These are phyloP conservation scores for Nasonovia ribisnigri DNA, from an alignment of 2,888 invertebrate species.

Conservation along the genomic window DNA sequence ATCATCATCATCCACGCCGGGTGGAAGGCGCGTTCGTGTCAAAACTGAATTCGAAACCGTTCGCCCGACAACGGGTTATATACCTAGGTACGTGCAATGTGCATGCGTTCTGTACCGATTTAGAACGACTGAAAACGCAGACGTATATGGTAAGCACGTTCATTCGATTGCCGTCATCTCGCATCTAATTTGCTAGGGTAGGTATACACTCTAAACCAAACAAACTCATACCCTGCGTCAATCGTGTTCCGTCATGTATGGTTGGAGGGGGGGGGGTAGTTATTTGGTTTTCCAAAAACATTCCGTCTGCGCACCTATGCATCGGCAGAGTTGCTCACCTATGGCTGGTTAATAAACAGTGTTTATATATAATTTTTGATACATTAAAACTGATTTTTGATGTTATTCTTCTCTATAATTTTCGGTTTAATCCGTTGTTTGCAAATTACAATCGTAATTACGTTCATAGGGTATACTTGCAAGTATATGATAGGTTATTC, in stretches of 20 bases:
- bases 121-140: background rate
- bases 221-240: background rate
- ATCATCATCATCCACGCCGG: background rate
- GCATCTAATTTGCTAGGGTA: background rate
- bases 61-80: background rate
- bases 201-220: constrained; percentile 7
- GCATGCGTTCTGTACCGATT: background rate
- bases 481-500: background rate
- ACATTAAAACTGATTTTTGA: background rate
- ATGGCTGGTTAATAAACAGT: too few relatives aligned
- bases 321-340: too few relatives aligned
- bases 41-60: background rate
- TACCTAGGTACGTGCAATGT: background rate
- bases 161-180: constrained; percentile 12
- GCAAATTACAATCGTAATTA: too few relatives aligned
- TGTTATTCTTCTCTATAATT: background rate
- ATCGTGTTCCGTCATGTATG: background rate
- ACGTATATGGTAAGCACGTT: constrained; percentile 35
- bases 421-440: background rate
- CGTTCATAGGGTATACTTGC: too few relatives aligned
- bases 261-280: too few relatives aligned
- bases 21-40: background rate
- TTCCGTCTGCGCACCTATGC: background rate
- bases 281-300: constrained; percentile 14
- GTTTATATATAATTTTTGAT: too few relatives aligned